phyloP scores from a whole-genome alignment of 2,888 invertebrate species.

The Odontocolon sp. region DNA sequence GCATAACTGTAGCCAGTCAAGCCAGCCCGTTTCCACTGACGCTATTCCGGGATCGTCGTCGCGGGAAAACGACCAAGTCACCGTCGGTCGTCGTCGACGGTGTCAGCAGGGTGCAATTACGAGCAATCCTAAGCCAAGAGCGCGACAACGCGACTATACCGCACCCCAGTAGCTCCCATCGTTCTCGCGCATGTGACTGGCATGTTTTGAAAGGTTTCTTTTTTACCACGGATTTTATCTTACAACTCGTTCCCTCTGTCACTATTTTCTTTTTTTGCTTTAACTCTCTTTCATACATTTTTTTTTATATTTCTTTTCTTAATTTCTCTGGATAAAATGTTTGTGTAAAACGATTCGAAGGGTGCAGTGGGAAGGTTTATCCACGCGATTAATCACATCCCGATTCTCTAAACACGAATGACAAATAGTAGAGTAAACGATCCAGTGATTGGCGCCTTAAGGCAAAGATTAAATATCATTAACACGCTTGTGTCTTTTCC shows the following conservation, averaged over 20 bases:
- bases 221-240: constrained; percentile 35
- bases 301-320: not conserved
- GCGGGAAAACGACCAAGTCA: constrained; percentile 25
- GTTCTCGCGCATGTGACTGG: constrained; percentile 55
- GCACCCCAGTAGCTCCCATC: constrained; percentile 29
- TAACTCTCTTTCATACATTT: not conserved
- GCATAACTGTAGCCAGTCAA: not conserved
- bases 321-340: constrained; percentile 1
- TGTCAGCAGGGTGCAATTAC: constrained; percentile 62
- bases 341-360: constrained; percentile 13
- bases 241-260: constrained; percentile 1
- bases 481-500: too few relatives aligned
- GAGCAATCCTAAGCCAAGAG: constrained; percentile 51
- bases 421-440: too few relatives aligned
- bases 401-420: constrained; percentile 13
- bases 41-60: constrained; percentile 38
- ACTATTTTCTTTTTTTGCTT: not conserved
- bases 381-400: constrained; percentile 20
- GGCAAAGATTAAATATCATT: too few relatives aligned
- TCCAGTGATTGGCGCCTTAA: too few relatives aligned
- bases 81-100: constrained; percentile 34
- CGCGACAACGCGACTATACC: constrained; percentile 21
- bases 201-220: constrained; percentile 59
- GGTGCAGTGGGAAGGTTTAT: not conserved
- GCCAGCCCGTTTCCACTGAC: constrained; percentile 10